Evolutionary conservation across 2,113 vertebrate species (phyloP).

Genomic region (Amblyopsis rosae): DNA sequence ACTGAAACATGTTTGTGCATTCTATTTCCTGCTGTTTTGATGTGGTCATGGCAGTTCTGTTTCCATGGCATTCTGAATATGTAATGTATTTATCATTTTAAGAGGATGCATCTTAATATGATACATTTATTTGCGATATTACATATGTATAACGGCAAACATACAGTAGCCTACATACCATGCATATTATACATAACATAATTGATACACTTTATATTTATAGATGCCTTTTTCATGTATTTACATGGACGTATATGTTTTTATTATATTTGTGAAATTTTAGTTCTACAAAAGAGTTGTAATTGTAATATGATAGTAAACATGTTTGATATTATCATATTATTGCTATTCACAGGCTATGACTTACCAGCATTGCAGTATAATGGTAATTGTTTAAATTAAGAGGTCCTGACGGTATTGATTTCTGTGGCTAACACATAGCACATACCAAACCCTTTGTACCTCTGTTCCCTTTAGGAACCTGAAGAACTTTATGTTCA

Average conservation of each 20-base stretch:
- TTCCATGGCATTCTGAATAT: slow-evolving; percentile 29
- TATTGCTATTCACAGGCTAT: slow-evolving; percentile 31
- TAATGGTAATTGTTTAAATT: slow-evolving; percentile 44
- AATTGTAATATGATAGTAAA: no score
- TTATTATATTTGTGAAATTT: no score
- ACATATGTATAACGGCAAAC: no score
- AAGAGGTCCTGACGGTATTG: slow-evolving; percentile 36
- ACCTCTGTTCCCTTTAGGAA: no score
- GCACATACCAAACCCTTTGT: neutral
- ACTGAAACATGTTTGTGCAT: neutral
- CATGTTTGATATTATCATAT: slow-evolving; percentile 19
- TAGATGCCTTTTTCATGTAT: no score
- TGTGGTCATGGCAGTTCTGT: slow-evolving; percentile 24
- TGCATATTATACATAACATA: no score
- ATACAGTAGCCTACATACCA: no score
- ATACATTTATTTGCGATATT: no score
- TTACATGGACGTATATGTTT: no score
- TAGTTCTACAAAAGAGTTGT: no score
- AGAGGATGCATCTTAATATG: no score
- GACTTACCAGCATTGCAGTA: slow-evolving; percentile 34
- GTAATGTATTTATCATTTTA: slow-evolving; percentile 11
- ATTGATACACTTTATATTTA: no score
- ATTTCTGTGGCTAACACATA: slow-evolving; percentile 1
- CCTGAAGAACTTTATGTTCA: slow-evolving; percentile 11
- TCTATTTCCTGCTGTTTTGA: slow-evolving; percentile 30